These are phyloP conservation scores for Pycnonotus jocosus DNA, from an alignment of 2,113 vertebrate species.

Conservation along the genomic window DNA sequence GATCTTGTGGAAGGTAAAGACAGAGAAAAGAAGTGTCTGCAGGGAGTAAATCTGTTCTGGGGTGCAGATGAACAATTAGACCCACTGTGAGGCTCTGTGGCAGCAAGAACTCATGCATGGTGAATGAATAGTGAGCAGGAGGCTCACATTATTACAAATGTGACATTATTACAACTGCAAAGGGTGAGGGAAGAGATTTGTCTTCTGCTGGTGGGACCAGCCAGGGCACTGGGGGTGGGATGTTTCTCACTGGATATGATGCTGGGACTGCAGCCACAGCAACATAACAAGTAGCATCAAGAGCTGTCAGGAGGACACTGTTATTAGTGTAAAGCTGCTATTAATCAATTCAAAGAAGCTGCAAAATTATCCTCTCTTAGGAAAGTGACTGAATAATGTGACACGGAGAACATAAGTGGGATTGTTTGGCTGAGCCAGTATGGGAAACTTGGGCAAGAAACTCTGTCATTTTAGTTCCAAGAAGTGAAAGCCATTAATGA, in stretches of 20 bases:
- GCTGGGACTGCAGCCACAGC: rapidly evolving
- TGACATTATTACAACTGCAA: not conserved
- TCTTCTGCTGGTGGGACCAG: not conserved
- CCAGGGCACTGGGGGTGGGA: not conserved
- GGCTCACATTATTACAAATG: not conserved
- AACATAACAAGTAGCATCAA: not conserved
- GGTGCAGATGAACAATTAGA: not conserved
- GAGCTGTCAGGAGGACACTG: not conserved
- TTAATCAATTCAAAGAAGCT: not conserved
- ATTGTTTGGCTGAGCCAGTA: not conserved
- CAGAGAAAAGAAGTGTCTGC: not conserved
- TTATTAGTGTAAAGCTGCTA: not conserved
- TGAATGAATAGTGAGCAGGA: not conserved
- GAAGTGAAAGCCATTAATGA: not conserved
- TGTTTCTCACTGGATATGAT: rapidly evolving
- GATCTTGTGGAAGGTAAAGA: not conserved
- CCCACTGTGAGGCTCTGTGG: not conserved
- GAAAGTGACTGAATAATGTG: not conserved
- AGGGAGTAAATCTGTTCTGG: not conserved
- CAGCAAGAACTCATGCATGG: not conserved
- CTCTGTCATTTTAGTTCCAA: not conserved
- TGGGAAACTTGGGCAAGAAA: not conserved
- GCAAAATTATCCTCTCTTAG: not conserved
- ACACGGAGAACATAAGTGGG: not conserved
- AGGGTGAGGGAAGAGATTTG: not conserved